phyloP scores from a whole-genome alignment of 2,797 vertebrate species.

The Poliocrania exsul region DNA sequence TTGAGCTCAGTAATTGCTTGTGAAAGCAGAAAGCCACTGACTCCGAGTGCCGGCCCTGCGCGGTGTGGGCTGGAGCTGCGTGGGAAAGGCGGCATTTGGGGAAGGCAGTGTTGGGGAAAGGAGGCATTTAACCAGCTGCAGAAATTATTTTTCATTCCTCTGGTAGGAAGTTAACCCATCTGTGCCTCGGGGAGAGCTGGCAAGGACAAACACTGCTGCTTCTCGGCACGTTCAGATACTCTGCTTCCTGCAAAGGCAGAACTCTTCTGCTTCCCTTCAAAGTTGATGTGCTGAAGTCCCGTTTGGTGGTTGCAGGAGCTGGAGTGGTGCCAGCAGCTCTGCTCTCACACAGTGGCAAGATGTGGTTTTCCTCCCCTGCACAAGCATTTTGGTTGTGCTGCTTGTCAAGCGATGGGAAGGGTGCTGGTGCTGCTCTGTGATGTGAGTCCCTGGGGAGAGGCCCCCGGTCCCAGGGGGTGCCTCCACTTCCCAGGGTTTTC shows the following conservation, averaged over 20 bases:
- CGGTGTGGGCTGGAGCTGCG: background rate
- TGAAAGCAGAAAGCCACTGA: background rate
- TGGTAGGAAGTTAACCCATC: background rate
- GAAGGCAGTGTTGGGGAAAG: background rate
- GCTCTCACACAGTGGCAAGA: background rate
- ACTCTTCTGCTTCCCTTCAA: slow-evolving; percentile 9
- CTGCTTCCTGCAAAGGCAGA: background rate
- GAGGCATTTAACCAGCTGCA: background rate
- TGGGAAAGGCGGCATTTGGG: slow-evolving; percentile 14
- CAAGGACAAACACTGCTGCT: background rate
- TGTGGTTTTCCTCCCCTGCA: background rate
- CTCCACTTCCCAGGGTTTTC: background rate
- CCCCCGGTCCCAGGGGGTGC: background rate
- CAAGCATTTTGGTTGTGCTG: background rate
- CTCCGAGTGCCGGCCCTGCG: background rate
- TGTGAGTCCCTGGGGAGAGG: background rate
- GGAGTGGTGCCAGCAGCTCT: background rate
- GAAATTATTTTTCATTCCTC: background rate
- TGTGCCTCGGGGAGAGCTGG: background rate
- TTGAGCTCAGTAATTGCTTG: background rate
- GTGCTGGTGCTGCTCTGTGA: background rate
- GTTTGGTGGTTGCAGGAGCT: background rate
- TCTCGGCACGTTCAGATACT: background rate
- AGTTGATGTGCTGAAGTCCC: background rate
- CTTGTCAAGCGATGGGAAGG: background rate